Conservation (phyloP, 2,888 invertebrate genomes). For the Lasioglossum figueresi region DNA sequence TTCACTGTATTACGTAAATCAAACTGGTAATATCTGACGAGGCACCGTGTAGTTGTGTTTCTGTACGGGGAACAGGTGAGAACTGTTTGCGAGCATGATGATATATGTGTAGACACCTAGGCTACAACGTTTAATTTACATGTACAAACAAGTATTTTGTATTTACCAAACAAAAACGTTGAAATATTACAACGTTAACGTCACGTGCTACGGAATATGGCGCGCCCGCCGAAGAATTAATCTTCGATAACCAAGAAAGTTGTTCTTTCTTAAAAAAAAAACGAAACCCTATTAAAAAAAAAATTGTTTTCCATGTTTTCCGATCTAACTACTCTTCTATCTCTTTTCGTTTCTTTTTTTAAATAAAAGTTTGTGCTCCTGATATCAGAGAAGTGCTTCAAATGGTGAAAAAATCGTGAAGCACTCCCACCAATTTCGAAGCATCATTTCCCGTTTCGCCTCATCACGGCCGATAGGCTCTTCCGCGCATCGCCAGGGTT, state of each 20-base stretch:
- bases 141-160: neutral
- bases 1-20: no score
- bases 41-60: no score
- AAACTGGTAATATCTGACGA: no score
- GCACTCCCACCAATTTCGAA: neutral
- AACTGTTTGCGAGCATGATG: no score
- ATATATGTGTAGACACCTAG: neutral
- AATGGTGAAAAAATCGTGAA: neutral
- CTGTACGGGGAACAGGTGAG: no score
- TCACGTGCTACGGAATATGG: neutral
- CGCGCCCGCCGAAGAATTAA: neutral
- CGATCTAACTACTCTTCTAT: neutral
- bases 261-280: neutral
- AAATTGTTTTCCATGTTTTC: neutral
- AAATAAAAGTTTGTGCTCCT: neutral
- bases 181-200: neutral
- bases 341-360: neutral
- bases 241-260: neutral
- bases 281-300: neutral
- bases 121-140: neutral
- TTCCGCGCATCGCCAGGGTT: neutral
- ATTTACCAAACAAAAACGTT: neutral
- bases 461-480: no score
- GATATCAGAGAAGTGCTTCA: neutral
- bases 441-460: neutral